Base-by-base conservation (phyloP, 2,113 vertebrate genomes). In the Collichthys lucidus region DNA sequence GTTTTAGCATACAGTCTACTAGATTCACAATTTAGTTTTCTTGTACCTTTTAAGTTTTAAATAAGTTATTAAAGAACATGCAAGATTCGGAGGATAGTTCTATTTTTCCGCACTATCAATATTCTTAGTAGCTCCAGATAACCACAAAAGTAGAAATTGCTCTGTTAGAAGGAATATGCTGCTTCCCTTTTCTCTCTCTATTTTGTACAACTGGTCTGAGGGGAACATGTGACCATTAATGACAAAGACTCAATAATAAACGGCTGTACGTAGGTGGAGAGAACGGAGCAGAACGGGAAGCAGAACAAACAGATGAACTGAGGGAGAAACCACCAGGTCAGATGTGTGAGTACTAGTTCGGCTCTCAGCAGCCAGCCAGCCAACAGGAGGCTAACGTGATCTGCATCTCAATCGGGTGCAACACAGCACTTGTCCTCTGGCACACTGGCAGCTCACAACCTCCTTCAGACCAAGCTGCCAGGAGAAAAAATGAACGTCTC, bases 291-390 rank as follows among this genome's bases (percentile, higher is more conserved):
- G 72, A 74, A 53, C 24, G 24, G 29, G 49, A 82, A 71, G 84
- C 74, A 87, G 64, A 89, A 74, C 62, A 89, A 92, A 85, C 66
- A 78, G 79, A 85, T 74, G 85, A 89, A 86, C 52, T 24, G 82
- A 85, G 66, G 57, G 59, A 85, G 73, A 89, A 84, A 86, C 91
- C 90, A 84, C 77, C 84, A 59, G 90, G 92, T 93, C 92, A 92
- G 85, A 87, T 79, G 56, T 73, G 83, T 61, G 82, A 87, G 86
- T 52, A 62, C 77, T 71, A 81, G 89, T 89, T 74, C 65, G 72
- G 83, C 89, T 78, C 89, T 90, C 87, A 89, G 86, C 86, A 83
- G 86, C 83, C 86, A 78, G 84, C 81, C 85, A 87, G 87, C 87
- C 83, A 68, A 69, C 76, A 82, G 84, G 84, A 65, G 40, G 47